Evolutionary conservation across 2,888 invertebrate genomes (phyloP).

Genomic region (Hirudinaria manillensis): DNA sequence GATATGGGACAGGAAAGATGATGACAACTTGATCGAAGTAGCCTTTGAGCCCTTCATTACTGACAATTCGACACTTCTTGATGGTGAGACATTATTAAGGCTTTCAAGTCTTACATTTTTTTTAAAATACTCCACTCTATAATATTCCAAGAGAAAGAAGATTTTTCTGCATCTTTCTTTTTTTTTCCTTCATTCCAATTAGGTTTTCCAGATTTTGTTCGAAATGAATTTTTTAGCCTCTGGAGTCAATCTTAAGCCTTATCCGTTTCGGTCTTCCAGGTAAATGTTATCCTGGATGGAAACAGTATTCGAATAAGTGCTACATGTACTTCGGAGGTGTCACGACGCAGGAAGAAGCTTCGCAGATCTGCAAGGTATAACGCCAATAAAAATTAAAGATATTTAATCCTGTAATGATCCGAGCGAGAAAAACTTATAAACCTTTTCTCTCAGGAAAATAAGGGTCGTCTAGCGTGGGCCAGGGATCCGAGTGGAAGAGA

Average conservation of each 20-base stretch:
- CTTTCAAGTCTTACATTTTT: background rate
- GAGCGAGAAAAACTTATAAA: background rate
- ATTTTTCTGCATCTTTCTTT: background rate
- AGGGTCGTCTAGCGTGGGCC: slow-evolving; percentile 46
- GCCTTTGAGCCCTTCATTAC: slow-evolving; percentile 67
- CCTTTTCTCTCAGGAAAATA: slow-evolving; percentile 42
- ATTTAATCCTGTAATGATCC: background rate
- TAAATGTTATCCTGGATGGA: slow-evolving; percentile 94
- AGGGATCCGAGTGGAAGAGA: slow-evolving; percentile 40
- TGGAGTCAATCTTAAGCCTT: background rate
- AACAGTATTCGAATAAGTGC: slow-evolving; percentile 67
- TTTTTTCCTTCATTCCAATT: background rate
- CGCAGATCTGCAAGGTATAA: slow-evolving; percentile 47
- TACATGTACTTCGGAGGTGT: slow-evolving; percentile 91
- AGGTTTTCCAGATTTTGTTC: background rate
- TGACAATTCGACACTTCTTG: slow-evolving; percentile 73
- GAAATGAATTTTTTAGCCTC: background rate
- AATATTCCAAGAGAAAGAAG: background rate
- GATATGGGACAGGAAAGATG: slow-evolving; percentile 49
- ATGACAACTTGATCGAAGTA: slow-evolving; percentile 43
- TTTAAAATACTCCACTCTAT: background rate
- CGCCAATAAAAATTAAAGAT: background rate
- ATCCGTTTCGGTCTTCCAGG: slow-evolving; percentile 56
- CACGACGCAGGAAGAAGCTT: slow-evolving; percentile 80
- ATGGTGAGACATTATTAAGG: slow-evolving; percentile 45